These are phyloP conservation scores for Hemistola chrysoprasaria DNA, from an alignment of 2,888 invertebrate species.

Conservation along the genomic window DNA sequence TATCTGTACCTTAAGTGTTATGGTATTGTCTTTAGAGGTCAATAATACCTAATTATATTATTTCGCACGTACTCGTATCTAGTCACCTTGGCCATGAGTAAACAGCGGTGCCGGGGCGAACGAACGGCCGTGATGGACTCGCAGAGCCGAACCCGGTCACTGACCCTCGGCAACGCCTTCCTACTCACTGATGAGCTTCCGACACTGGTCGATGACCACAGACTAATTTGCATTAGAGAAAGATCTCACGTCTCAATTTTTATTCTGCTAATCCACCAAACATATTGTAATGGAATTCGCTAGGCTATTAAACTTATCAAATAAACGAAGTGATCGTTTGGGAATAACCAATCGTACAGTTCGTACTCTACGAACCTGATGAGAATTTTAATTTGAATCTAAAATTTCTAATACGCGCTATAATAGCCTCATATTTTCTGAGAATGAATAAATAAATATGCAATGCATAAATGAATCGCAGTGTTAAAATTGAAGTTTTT, in stretches of 20 bases:
- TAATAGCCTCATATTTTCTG: no score
- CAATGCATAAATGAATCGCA: no score
- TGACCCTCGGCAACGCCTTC: conserved; percentile 59
- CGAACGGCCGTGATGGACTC: conserved; percentile 55
- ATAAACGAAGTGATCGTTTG: conserved; percentile 17
- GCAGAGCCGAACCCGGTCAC: conserved; percentile 66
- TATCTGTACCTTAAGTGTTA: no score
- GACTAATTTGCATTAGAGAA: conserved; percentile 33
- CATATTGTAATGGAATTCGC: conserved; percentile 12
- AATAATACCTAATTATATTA: conserved; percentile 43
- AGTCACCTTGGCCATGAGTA: conserved; percentile 67
- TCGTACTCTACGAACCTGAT: conserved; percentile 11
- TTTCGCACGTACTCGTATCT: conserved; percentile 34
- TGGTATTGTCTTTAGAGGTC: conserved; percentile 33
- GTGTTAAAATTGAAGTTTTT: no score
- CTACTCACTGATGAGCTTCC: conserved; percentile 61
- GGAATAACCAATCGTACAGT: conserved; percentile 16
- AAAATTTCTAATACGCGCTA: no score
- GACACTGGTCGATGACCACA: conserved; percentile 41
- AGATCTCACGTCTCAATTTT: conserved; percentile 9
- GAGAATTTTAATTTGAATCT: conserved; percentile 18
- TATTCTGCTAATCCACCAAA: conserved; percentile 15
- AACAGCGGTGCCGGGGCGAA: conserved; percentile 53
- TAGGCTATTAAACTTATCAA: conserved; percentile 17
- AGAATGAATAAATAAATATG: no score